These are phyloP conservation scores for Antitype chi DNA, from an alignment of 2,888 invertebrate species.

Conservation along the genomic window DNA sequence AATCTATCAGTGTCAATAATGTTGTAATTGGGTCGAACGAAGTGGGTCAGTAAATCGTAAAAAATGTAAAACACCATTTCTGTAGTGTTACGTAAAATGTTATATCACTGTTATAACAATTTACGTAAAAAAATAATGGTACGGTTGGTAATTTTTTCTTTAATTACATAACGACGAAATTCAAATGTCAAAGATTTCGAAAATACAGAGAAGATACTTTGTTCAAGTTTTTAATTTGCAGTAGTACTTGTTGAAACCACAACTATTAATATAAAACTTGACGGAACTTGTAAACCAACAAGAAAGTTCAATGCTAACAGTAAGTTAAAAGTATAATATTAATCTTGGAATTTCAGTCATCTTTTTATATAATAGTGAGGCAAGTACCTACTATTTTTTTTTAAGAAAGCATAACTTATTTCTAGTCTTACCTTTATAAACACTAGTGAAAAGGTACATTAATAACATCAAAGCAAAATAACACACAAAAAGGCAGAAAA, in stretches of 20 bases:
- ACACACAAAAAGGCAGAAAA: neutral
- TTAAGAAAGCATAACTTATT: neutral
- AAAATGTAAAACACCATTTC: slow-evolving; percentile 37
- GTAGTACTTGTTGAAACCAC: too few relatives aligned
- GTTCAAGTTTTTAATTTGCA: neutral
- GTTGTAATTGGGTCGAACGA: slow-evolving; percentile 55
- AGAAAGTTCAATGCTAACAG: too few relatives aligned
- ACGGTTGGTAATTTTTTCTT: neutral
- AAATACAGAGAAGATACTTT: neutral
- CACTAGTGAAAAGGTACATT: neutral
- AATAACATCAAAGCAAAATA: neutral
- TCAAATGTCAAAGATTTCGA: neutral
- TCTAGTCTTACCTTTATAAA: neutral
- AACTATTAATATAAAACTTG: neutral
- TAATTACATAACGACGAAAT: neutral
- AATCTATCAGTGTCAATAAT: slow-evolving; percentile 67
- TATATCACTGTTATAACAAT: neutral
- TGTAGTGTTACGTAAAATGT: slow-evolving; percentile 9
- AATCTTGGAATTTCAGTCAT: neutral
- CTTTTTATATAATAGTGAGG: neutral
- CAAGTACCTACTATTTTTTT: neutral
- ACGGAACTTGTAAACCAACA: neutral
- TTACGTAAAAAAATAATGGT: neutral
- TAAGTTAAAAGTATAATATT: neutral
- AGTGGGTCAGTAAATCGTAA: slow-evolving; percentile 52